Conservation (phyloP, 2,797 vertebrate genomes). For the Molossus alvarezi region DNA sequence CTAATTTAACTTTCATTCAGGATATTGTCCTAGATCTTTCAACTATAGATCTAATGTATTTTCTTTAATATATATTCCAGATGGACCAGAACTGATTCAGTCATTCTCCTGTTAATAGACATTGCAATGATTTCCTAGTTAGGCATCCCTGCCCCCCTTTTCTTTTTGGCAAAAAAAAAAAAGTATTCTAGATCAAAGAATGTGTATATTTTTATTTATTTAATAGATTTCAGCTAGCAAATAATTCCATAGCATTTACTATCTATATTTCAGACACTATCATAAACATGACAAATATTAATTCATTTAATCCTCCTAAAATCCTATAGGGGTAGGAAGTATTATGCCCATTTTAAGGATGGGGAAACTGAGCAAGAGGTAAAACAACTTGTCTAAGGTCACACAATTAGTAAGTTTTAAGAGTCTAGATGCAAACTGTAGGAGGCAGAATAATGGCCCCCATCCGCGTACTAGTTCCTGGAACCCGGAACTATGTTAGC, state of each 20-base stretch:
- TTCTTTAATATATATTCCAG: not conserved
- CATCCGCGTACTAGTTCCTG: not conserved
- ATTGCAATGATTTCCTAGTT: not conserved
- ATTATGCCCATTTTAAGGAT: slow-evolving; percentile 17
- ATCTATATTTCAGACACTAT: not conserved
- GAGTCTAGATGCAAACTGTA: not conserved
- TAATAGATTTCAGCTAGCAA: slow-evolving; percentile 41
- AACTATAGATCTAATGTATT: not conserved
- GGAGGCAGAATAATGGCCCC: slow-evolving; percentile 17
- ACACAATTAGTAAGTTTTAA: not conserved
- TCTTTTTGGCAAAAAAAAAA: slow-evolving; percentile 19
- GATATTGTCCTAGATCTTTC: not conserved
- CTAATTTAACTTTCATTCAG: slow-evolving; percentile 22
- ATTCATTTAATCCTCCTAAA: slow-evolving; percentile 38
- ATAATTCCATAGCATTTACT: slow-evolving; percentile 45
- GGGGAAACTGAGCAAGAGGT: slow-evolving; percentile 15
- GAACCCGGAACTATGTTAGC: not conserved
- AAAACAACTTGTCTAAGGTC: slow-evolving; percentile 7
- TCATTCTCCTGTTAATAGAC: not conserved
- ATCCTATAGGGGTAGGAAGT: not conserved
- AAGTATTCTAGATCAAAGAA: slow-evolving; percentile 30
- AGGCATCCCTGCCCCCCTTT: not conserved
- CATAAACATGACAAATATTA: slow-evolving; percentile 4
- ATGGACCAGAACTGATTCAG: not conserved
- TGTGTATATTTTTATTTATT: slow-evolving; percentile 48